phyloP scores from a whole-genome alignment of 2,113 vertebrate genomes.

The Grammomys dolichurus region DNA sequence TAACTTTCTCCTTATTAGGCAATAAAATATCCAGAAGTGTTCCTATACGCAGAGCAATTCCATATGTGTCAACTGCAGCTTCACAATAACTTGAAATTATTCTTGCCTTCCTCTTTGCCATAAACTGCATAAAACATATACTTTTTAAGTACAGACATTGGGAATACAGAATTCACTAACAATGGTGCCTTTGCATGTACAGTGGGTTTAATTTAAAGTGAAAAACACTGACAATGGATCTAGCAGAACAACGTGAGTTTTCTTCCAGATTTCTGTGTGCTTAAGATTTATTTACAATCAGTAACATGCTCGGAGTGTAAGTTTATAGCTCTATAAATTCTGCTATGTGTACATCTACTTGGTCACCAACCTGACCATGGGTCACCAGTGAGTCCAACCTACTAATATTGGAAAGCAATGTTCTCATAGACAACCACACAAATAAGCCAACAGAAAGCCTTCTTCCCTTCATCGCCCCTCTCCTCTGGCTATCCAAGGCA shows the following conservation, averaged over 20 bases:
- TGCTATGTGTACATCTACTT: accelerated
- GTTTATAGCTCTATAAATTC: background rate
- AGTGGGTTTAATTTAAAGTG: background rate
- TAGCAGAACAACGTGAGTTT: background rate
- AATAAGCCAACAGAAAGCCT: background rate
- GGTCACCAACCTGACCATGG: background rate
- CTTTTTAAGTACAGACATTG: background rate
- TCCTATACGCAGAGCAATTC: background rate
- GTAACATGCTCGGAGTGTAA: background rate
- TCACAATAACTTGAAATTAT: background rate
- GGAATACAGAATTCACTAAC: background rate
- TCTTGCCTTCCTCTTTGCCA: background rate
- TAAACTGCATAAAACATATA: background rate
- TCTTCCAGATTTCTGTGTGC: background rate
- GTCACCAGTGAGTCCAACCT: too few species aligned
- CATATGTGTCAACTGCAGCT: background rate
- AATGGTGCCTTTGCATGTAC: background rate
- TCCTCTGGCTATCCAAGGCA: background rate
- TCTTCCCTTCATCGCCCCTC: background rate
- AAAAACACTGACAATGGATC: background rate
- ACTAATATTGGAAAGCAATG: background rate
- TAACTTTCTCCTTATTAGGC: slow-evolving; percentile 65
- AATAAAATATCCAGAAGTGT: slow-evolving; percentile 39
- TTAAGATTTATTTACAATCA: background rate
- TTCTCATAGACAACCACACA: background rate